phyloP scores from a whole-genome alignment of 64 coral and sea anemone genomes.

The Montipora foliosa region DNA sequence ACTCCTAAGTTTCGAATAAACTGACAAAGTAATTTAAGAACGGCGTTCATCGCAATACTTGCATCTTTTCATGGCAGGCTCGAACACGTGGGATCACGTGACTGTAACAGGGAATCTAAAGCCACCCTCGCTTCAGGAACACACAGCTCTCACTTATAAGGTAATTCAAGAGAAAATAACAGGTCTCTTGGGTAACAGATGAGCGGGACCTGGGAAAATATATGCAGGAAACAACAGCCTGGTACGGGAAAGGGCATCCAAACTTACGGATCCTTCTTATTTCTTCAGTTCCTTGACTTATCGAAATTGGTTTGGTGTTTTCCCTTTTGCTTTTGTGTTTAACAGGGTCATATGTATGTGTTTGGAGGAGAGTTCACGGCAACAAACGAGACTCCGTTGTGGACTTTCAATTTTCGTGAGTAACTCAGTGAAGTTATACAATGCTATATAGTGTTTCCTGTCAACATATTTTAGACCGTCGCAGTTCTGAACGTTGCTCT shows the following conservation, averaged over 20 bases:
- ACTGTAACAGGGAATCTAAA: conserved; percentile 40
- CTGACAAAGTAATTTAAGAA: too few species aligned
- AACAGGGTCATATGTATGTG: conserved; percentile 84
- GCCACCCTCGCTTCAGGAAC: conserved; percentile 87
- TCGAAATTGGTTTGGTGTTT: not conserved
- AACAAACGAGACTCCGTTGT: conserved; percentile 76
- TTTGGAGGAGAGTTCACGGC: conserved; percentile 98
- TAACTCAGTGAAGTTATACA: not conserved
- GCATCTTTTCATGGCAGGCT: conserved; percentile 25
- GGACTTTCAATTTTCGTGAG: conserved; percentile 87
- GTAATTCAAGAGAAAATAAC: conserved; percentile 25
- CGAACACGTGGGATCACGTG: conserved; percentile 76
- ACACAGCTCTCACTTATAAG: conserved; percentile 82
- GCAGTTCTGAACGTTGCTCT: too few species aligned
- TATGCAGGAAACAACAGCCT: not conserved
- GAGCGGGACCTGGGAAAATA: not conserved
- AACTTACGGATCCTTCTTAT: not conserved
- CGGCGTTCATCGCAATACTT: too few species aligned
- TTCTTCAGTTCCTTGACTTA: too few species aligned
- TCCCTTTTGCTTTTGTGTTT: not conserved
- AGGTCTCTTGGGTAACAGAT: not conserved
- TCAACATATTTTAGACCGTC: too few species aligned
- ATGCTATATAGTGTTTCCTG: not conserved
- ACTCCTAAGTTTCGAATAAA: too few species aligned
- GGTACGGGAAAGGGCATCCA: not conserved